These are phyloP conservation scores for Crenuchus spilurus DNA, from an alignment of 2,797 vertebrate species.

Conservation along the genomic window DNA sequence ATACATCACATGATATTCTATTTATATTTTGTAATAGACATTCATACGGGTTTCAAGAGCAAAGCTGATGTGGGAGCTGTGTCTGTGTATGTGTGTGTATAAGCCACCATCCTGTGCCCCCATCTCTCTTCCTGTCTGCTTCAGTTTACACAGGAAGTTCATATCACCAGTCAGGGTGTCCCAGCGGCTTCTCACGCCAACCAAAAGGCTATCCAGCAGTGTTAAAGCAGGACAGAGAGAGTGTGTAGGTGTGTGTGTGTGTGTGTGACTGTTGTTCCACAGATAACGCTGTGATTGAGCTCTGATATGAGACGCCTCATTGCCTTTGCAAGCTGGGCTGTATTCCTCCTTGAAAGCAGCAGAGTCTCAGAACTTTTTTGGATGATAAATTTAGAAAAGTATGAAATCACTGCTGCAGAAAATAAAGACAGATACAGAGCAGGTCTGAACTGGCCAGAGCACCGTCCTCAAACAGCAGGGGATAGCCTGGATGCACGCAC, in stretches of 20 bases:
- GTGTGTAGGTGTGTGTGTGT: conserved; percentile 6
- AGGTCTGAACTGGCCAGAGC: not conserved
- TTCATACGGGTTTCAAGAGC: not conserved
- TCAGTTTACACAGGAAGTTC: conserved; percentile 9
- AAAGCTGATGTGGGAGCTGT: conserved; percentile 3
- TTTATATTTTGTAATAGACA: not conserved
- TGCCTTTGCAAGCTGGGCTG: conserved; percentile 35
- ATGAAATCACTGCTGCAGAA: not conserved
- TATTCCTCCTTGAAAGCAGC: conserved; percentile 77
- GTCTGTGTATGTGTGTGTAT: not conserved
- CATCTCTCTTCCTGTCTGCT: conserved; percentile 13
- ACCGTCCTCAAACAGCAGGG: not conserved
- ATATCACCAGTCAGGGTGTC: not conserved
- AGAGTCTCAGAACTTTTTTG: conserved; percentile 72
- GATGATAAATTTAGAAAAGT: conserved; percentile 73
- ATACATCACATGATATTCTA: not conserved
- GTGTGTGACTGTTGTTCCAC: conserved; percentile 70
- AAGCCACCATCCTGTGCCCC: conserved; percentile 12
- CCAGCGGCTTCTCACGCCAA: not conserved
- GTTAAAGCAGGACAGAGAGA: not conserved
- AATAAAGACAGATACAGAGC: not conserved
- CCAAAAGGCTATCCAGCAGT: not conserved
- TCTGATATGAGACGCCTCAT: conserved; percentile 46
- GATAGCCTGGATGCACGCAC: not conserved
- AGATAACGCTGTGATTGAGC: conserved; percentile 75